Conservation (phyloP, 2,888 invertebrate species). For the Koerneria pararmatus region DNA sequence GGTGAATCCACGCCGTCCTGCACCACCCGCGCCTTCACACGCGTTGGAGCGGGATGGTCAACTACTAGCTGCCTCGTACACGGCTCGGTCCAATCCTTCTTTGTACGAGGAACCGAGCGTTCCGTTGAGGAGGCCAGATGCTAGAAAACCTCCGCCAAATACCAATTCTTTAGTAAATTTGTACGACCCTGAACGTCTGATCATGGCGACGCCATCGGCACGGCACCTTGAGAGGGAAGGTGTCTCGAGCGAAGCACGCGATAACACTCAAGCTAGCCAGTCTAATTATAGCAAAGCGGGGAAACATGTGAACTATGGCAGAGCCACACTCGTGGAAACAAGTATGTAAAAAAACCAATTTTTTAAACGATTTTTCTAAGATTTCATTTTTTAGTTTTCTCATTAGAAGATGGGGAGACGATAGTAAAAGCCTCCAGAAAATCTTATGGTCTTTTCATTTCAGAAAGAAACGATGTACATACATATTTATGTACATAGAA, state of each 20-base stretch:
- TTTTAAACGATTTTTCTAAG: too few species aligned
- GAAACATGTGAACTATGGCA: constrained; percentile 15
- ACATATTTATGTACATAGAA: too few species aligned
- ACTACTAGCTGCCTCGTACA: constrained; percentile 11
- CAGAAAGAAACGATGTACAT: too few species aligned
- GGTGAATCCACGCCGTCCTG: too few species aligned
- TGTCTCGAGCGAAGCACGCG: constrained; percentile 1
- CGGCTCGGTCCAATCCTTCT: constrained; percentile 16
- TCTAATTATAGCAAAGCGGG: constrained; percentile 11
- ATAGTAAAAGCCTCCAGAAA: too few species aligned
- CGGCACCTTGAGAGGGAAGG: neutral
- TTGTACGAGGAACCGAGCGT: constrained; percentile 16
- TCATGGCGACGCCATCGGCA: neutral
- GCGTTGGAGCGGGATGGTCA: too few species aligned
- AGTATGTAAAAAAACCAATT: too few species aligned
- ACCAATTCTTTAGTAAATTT: neutral
- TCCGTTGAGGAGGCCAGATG: constrained; percentile 6
- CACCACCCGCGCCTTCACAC: too few species aligned
- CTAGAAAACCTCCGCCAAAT: neutral
- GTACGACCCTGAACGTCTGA: neutral
- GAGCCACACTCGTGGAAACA: constrained; percentile 17
- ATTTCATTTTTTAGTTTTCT: too few species aligned
- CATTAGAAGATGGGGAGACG: too few species aligned
- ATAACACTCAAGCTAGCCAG: neutral
- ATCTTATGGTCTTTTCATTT: too few species aligned